Conservation (phyloP, 2,888 invertebrate genomes). For the Metallyticus violacea region DNA sequence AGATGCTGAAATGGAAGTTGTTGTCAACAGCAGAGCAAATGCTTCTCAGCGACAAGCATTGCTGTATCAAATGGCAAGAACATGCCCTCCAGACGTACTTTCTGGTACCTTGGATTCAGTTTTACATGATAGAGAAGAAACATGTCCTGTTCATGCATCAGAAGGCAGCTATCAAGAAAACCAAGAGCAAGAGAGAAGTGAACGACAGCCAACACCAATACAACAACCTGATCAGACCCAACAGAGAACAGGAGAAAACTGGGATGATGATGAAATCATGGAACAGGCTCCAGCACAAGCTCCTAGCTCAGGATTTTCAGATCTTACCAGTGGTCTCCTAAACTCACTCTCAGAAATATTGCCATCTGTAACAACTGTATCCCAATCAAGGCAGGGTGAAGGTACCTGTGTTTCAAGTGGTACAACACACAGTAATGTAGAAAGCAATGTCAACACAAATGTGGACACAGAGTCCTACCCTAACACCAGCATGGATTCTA, state of each 20-base stretch:
- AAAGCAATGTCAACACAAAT: not conserved
- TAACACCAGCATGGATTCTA: constrained; percentile 1
- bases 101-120: not conserved
- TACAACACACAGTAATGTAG: not conserved
- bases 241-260: not conserved
- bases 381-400: not conserved
- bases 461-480: not conserved
- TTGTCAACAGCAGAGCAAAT: not conserved
- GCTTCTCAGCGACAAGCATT: not conserved
- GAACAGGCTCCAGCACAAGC: not conserved
- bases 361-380: constrained; percentile 9
- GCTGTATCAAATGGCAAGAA: not conserved
- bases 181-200: not conserved
- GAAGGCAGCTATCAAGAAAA: not conserved
- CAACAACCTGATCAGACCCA: not conserved
- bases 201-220: not conserved
- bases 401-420: not conserved
- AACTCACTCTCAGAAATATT: constrained; percentile 20
- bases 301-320: not conserved
- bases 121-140: not conserved
- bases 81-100: not conserved
- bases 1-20: constrained; percentile 11
- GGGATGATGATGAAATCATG: not conserved
- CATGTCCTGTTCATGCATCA: not conserved
- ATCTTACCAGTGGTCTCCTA: constrained; percentile 7